Conservation (phyloP, 2,888 invertebrate genomes). For the Cyrtodaria siliqua region DNA sequence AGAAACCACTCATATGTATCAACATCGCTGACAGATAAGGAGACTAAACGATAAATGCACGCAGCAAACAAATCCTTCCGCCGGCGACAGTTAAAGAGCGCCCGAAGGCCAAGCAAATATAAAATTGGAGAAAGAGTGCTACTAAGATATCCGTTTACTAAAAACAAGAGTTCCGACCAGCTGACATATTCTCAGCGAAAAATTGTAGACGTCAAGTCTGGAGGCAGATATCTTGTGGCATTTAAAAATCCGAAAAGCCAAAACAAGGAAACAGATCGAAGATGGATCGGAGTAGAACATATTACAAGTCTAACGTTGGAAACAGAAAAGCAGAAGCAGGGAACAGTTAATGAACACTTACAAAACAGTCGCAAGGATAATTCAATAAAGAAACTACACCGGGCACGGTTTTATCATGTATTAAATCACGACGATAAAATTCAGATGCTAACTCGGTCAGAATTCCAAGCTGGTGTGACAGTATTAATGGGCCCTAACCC, state of each 20-base stretch:
- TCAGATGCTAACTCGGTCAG: background rate
- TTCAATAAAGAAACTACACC: background rate
- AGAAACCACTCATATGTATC: too few species aligned
- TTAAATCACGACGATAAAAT: conserved; percentile 17
- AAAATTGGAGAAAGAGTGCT: too few species aligned
- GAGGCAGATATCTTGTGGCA: conserved; percentile 4
- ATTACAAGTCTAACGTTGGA: conserved; percentile 11
- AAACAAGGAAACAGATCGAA: background rate
- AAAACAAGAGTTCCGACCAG: conserved; percentile 20
- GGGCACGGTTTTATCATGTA: conserved; percentile 10
- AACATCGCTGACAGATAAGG: too few species aligned
- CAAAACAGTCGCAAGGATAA: background rate
- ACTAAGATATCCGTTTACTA: conserved; percentile 9
- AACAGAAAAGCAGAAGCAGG: conserved; percentile 2
- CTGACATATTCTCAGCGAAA: conserved; percentile 11
- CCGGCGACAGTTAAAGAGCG: too few species aligned
- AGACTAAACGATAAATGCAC: too few species aligned
- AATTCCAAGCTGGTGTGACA: background rate
- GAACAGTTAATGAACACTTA: background rate
- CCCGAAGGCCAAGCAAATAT: too few species aligned
- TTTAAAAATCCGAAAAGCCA: conserved; percentile 7
- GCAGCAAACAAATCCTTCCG: too few species aligned
- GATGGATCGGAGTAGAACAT: conserved; percentile 21
- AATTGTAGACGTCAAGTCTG: background rate
- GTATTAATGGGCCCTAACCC: conserved; percentile 6